phyloP scores from a whole-genome alignment of 2,797 vertebrate genomes.

The Epinephelus coioides region DNA sequence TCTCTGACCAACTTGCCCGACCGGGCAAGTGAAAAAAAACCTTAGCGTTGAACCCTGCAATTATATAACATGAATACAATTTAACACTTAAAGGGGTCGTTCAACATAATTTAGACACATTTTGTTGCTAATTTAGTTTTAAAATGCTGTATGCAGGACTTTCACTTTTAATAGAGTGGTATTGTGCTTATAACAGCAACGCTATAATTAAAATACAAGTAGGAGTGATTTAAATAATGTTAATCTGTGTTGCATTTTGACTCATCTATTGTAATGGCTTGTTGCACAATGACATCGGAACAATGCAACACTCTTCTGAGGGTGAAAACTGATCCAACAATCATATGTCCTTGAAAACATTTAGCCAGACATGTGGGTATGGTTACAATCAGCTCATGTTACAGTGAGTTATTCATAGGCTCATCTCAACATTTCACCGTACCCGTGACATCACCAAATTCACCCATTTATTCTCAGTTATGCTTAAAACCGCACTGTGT shows the following conservation, averaged over 20 bases:
- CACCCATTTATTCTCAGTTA: constrained; percentile 67
- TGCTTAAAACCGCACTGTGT: constrained; percentile 73
- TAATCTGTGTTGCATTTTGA: neutral
- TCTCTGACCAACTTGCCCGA: no score
- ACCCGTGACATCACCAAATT: constrained; percentile 64
- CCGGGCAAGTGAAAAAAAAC: no score
- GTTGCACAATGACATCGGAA: constrained; percentile 10
- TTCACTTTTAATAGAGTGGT: neutral
- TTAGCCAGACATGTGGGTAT: constrained; percentile 46
- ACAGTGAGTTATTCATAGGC: constrained; percentile 51
- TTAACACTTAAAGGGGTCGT: neutral
- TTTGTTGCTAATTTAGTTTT: neutral
- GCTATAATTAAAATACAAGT: neutral
- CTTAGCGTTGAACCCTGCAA: no score
- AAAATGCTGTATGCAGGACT: neutral
- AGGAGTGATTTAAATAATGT: neutral
- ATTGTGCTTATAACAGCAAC: neutral
- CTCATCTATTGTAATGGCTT: neutral
- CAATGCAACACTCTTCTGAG: constrained; percentile 7
- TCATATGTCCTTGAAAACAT: constrained; percentile 54
- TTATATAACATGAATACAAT: neutral
- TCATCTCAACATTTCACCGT: constrained; percentile 52
- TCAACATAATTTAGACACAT: neutral
- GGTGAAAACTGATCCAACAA: constrained; percentile 35
- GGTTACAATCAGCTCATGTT: constrained; percentile 59